Base-by-base conservation (phyloP, 2,113 vertebrate species). In the Casuarius casuarius region DNA sequence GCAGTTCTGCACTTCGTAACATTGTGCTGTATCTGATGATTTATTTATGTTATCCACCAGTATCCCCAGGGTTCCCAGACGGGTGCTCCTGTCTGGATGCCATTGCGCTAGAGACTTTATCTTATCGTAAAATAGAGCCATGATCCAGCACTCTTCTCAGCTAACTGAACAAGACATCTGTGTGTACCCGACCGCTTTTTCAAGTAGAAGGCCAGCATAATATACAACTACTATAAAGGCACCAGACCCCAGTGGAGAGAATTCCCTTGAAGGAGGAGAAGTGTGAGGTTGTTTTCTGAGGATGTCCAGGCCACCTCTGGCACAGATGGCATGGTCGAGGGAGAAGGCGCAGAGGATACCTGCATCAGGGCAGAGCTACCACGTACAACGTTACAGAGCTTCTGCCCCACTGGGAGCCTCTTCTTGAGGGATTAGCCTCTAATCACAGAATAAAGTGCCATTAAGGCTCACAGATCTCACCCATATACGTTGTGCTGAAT, bases 11-110 rank as follows among this genome's bases (percentile, higher is more conserved):
- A 59, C 1, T 52, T 72, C 23, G 3, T 62, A 67, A 76, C 20
- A 58, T 17, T 25, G n/a, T n/a, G 35, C 48, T 48, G 13, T 15
- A 25, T 7, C 14, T 52, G 18, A 38, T 1, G 7, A 70, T 67
- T 80, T 76, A 35, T 67, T 86, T 73, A 51, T 70, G 18, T 62
- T 25, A 31, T 21, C 59, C 54, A 4, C 29, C 46, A 59, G 59
- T 4, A 58, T 59, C 12, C 1, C 0, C 26, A 44, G 63, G 49
- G 54, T 4, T 83, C 46, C 67, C 67, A 84, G 54, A 28, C 0
- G 1, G 28, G 29, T 40, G 12, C 58, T 10, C 46, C 63, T 77
- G 44, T 6, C 40, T 76, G 62, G 46, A 51, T 51, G 59, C 18
- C 35, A 48, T 46, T 31, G n/a, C 51, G 51, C 40, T 63, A 35